phyloP scores from a whole-genome alignment of 2,113 vertebrate species.

The Thymallus thymallus region DNA sequence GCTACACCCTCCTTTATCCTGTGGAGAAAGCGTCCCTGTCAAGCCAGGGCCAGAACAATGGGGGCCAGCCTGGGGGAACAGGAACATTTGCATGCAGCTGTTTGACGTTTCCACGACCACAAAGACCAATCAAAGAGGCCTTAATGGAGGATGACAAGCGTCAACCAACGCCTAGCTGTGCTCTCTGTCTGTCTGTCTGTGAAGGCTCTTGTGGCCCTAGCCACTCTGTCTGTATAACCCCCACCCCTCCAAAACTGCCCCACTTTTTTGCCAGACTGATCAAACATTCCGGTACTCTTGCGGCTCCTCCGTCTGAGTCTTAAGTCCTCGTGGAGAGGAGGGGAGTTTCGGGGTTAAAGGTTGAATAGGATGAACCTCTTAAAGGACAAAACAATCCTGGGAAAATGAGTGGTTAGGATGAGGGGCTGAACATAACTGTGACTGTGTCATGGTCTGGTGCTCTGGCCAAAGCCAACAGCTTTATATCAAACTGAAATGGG shows the following conservation, averaged over 20 bases:
- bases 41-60: slow-evolving; percentile 84
- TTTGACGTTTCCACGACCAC: slow-evolving; percentile 90
- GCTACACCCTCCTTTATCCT: slow-evolving; percentile 80
- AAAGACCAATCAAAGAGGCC: slow-evolving; percentile 87
- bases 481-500: slow-evolving; percentile 51
- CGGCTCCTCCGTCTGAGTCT: slow-evolving; percentile 12
- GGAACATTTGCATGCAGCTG: slow-evolving; percentile 94
- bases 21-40: slow-evolving; percentile 87
- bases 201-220: slow-evolving; percentile 32
- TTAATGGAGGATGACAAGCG: slow-evolving; percentile 87
- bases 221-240: slow-evolving; percentile 53
- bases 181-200: slow-evolving; percentile 52
- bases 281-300: slow-evolving; percentile 52
- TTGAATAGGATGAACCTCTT: slow-evolving; percentile 28
- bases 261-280: slow-evolving; percentile 30
- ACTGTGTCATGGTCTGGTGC: slow-evolving; percentile 35
- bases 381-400: slow-evolving; percentile 12
- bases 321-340: slow-evolving; percentile 13
- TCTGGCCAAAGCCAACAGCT: slow-evolving; percentile 31
- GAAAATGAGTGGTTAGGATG: slow-evolving; percentile 20
- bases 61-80: slow-evolving; percentile 78
- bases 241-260: slow-evolving; percentile 24
- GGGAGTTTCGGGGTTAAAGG: slow-evolving; percentile 51
- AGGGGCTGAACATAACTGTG: slow-evolving; percentile 28
- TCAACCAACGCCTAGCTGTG: slow-evolving; percentile 70